Base-by-base conservation (phyloP, 2,888 invertebrate genomes). In the Cantharis flavilabris region DNA sequence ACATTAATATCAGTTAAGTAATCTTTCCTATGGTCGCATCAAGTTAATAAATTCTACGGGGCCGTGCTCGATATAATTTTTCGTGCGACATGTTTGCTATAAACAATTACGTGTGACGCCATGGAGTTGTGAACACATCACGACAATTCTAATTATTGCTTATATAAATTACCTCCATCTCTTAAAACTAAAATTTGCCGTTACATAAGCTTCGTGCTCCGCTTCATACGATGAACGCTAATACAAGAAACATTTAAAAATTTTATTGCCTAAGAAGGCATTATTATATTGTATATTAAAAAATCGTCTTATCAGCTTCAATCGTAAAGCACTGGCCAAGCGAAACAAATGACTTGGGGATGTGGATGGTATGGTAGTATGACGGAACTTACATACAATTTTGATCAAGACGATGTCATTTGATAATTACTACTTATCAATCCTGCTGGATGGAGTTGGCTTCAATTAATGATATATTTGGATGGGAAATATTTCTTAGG, bases 241-340 rank as follows among this genome's bases (percentile, higher is more conserved):
- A 33, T 75, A 78, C 69, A 76, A 72, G 75, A 62, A 75, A 71
- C 77, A 75, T 76, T 77, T 75, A 73, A 72, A 72, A 73, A 62
- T 76, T 79, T 82, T 80, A 81, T 82, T 80, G 79, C 80, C 75
- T 78, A 78, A 81, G 78, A 78, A 78, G 81, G 81, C 85, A 84
- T 85, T 83, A 82, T 83, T 82, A 83, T 84, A 83, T 84, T 82
- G 83, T 81, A 83, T 83, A 84, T 84, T 84, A 85, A 83, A 84
- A 83, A 83, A 83, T 83, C 83, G 82, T 82, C 81, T 81, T 84
- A 84, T 84, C 84, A 81, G 80, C 75, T 23, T 67, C 79, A 82
- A 84, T 84, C 84, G 83, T 83, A 76, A 83, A 82, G 80, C 81
- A 78, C 81, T 84, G 81, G 81, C 84, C 83, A 84, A 85, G 79